Percentiles rank a stretch among this genome's conserved stretches.
Evolutionary conservation across 2,888 invertebrate genomes (phyloP).

Genomic region (Oithona nana): DNA sequence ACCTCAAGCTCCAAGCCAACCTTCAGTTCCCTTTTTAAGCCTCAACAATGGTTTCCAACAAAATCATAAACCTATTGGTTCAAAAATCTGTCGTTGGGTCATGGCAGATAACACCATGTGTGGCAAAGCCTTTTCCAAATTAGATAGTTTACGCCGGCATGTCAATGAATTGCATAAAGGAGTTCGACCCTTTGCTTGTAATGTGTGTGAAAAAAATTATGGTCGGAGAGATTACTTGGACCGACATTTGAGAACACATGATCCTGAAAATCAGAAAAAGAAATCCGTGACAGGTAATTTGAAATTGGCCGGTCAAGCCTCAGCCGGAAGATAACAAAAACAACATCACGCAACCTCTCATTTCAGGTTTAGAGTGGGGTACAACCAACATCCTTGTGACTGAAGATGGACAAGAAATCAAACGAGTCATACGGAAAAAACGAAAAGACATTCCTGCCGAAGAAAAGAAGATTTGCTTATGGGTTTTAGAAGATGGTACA

Average conservation of each 20-base stretch:
- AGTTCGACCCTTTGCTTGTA: conserved; percentile 10
- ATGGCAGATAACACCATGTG: conserved; percentile 6
- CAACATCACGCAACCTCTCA: neutral
- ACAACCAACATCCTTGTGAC: neutral
- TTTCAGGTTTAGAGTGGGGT: neutral
- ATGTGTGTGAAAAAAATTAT: conserved; percentile 12
- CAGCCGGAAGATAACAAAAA: too few relatives aligned
- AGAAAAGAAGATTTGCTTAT: conserved; percentile 14
- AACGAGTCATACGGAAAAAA: neutral
- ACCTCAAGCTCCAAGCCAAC: neutral
- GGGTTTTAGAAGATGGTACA: conserved; percentile 12
- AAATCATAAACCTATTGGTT: neutral
- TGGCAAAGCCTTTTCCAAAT: conserved; percentile 15
- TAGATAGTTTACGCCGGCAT: conserved; percentile 11
- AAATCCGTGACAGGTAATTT: too few relatives aligned
- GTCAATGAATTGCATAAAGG: conserved; percentile 14
- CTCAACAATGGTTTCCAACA: neutral
- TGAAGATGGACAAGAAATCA: neutral
- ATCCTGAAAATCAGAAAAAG: neutral
- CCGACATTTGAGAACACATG: conserved; percentile 10
- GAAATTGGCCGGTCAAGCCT: too few relatives aligned
- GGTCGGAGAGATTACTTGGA: conserved; percentile 12
- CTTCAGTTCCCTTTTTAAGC: neutral
- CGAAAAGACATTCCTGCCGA: conserved; percentile 15
- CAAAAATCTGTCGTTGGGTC: conserved; percentile 13